Evolutionary conservation across 2,113 vertebrate genomes (phyloP).

Genomic region (Accipiter cooperii): DNA sequence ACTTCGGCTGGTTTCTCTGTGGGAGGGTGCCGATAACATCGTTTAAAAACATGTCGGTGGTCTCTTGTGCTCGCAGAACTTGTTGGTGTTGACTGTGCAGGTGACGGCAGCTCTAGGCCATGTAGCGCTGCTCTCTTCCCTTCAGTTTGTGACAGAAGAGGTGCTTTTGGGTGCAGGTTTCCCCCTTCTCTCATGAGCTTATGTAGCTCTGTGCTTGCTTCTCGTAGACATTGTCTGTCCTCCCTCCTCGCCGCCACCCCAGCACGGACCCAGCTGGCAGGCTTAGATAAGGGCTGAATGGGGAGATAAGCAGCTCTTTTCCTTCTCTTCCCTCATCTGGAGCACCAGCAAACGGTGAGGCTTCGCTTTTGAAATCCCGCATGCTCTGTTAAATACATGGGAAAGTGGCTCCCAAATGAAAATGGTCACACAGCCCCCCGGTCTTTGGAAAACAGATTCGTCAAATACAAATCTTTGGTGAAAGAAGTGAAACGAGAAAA

Average conservation of each 20-base stretch:
- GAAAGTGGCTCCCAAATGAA: not conserved
- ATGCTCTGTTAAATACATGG: not conserved
- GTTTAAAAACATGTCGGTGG: rapidly evolving
- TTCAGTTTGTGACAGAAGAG: not conserved
- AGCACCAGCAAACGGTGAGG: not conserved
- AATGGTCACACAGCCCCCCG: rapidly evolving
- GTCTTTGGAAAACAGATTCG: not conserved
- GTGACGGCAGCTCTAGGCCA: not conserved
- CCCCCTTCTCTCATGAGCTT: rapidly evolving
- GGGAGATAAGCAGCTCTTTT: not conserved
- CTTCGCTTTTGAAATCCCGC: rapidly evolving
- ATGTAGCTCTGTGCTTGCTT: not conserved
- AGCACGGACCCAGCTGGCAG: not conserved
- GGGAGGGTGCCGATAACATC: not conserved
- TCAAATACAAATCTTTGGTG: not conserved
- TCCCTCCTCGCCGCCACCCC: not conserved
- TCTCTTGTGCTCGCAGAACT: not conserved
- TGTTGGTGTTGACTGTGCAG: not conserved
- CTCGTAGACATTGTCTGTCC: rapidly evolving
- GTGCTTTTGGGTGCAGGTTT: not conserved
- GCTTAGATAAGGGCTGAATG: not conserved
- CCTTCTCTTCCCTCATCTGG: not conserved
- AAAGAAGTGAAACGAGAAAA: not conserved
- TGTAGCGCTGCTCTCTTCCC: rapidly evolving
- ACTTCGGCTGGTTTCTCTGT: not conserved